These are phyloP conservation scores for Perognathus longimembris DNA, from an alignment of 2,113 vertebrate genomes.

Conservation along the genomic window DNA sequence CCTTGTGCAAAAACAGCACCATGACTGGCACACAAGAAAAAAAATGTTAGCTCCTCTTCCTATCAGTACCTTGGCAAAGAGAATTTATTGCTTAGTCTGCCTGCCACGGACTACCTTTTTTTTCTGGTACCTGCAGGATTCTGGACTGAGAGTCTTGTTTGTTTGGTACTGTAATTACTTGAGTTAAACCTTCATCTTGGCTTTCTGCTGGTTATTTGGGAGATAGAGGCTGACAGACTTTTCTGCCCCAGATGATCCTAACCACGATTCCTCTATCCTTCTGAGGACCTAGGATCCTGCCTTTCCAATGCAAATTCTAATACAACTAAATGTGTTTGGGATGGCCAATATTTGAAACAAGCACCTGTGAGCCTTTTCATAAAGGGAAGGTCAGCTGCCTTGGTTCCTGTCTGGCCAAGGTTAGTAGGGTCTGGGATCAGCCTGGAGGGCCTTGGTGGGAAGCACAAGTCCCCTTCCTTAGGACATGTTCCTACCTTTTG, in stretches of 20 bases:
- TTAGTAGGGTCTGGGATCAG: background rate
- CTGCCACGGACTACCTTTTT: background rate
- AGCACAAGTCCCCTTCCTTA: background rate
- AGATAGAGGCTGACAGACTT: no score
- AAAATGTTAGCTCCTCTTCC: no score
- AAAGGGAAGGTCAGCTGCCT: background rate
- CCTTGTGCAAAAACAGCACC: background rate
- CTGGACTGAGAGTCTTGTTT: no score
- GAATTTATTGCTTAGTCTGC: background rate
- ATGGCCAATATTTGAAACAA: background rate
- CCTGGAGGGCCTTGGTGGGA: no score
- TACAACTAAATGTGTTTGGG: background rate
- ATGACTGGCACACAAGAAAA: no score
- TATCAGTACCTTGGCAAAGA: background rate
- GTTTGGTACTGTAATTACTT: no score
- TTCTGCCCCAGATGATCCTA: no score
- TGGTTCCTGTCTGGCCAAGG: background rate
- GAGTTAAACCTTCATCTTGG: no score
- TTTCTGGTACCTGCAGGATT: no score
- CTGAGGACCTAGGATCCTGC: no score
- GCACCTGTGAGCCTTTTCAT: background rate
- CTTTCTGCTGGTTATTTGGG: no score
- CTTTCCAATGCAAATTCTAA: background rate
- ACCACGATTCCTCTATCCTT: no score
- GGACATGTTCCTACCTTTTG: constrained; percentile 86